These are phyloP conservation scores for Sorex araneus DNA, from an alignment of 2,113 vertebrate species.

Conservation along the genomic window DNA sequence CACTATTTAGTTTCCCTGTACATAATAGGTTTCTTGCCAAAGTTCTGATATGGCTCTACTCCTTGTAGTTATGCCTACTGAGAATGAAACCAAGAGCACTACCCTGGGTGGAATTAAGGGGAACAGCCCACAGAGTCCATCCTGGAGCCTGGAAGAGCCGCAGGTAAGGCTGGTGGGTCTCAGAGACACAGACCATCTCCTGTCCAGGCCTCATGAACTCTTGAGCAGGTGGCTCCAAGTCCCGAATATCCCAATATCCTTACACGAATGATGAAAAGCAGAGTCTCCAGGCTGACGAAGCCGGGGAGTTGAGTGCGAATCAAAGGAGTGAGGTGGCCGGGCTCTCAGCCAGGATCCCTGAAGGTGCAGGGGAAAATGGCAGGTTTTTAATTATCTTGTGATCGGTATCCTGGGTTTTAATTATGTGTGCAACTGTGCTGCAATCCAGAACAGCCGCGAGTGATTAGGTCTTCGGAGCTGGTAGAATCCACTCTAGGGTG, in stretches of 20 bases:
- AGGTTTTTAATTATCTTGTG: background rate
- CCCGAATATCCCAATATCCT: background rate
- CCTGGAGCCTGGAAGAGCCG: background rate
- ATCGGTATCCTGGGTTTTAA: too few species aligned
- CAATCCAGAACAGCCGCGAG: background rate
- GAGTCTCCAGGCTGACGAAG: background rate
- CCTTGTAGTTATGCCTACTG: background rate
- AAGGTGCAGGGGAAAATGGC: background rate
- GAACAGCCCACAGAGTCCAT: background rate
- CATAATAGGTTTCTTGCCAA: background rate
- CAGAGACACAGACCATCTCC: too few species aligned
- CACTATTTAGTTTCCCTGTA: too few species aligned
- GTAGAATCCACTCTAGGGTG: background rate
- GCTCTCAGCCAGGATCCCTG: background rate
- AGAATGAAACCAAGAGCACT: conserved; percentile 33
- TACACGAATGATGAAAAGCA: background rate
- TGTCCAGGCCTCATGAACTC: too few species aligned
- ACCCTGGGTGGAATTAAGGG: background rate
- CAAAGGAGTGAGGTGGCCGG: background rate
- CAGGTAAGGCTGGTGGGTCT: too few species aligned
- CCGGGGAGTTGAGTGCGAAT: background rate
- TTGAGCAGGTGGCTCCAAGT: background rate
- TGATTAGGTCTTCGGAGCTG: background rate
- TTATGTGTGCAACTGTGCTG: background rate
- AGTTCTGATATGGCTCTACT: background rate